A percentile compares a stretch with the other conserved stretches of the same genome.
These are phyloP conservation scores for Anguilla anguilla DNA, from an alignment of 2,797 vertebrate species.

Conservation along the genomic window DNA sequence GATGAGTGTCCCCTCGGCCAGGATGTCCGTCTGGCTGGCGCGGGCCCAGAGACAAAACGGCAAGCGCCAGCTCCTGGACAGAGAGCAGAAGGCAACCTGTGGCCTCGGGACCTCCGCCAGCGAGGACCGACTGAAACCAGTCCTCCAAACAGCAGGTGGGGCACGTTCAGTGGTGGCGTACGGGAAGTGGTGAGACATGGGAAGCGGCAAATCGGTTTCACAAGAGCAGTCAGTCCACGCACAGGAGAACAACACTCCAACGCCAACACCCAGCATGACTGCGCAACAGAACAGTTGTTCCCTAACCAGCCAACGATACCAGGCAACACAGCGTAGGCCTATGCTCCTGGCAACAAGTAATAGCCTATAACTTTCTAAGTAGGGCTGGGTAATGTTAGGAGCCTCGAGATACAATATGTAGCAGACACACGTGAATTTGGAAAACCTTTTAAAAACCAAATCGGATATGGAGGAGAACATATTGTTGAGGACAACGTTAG, in stretches of 20 bases:
- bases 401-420: background rate
- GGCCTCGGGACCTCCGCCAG: slow-evolving; percentile 37
- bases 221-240: background rate
- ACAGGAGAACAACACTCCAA: background rate
- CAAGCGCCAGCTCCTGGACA: slow-evolving; percentile 49
- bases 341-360: background rate
- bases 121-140: background rate
- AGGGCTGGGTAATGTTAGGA: background rate
- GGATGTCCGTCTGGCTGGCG: slow-evolving; percentile 50
- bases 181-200: background rate
- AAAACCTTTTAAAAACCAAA: background rate
- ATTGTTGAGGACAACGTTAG: background rate
- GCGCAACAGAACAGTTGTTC: background rate
- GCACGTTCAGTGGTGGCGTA: background rate
- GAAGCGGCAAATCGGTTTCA: background rate
- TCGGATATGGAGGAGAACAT: background rate
- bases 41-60: slow-evolving; percentile 22
- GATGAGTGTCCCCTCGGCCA: slow-evolving; percentile 36
- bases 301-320: background rate
- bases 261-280: background rate
- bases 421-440: background rate
- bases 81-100: slow-evolving; percentile 41
- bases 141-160: background rate
- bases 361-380: no score
- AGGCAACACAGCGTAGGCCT: background rate